phyloP scores from a whole-genome alignment of 2,797 vertebrate species.

The Lateolabrax maculatus region DNA sequence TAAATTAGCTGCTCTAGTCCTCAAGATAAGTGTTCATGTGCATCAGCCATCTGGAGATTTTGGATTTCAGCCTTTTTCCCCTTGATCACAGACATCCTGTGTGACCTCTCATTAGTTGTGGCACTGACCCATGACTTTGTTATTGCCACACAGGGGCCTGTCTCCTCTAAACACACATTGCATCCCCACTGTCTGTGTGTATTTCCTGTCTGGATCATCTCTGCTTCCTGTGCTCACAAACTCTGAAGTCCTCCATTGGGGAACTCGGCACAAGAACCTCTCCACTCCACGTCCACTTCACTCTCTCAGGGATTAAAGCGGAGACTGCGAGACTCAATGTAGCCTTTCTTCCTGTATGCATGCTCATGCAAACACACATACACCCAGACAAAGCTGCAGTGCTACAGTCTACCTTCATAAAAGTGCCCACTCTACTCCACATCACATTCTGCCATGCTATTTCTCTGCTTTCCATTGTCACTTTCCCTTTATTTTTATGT shows the following conservation, averaged over 20 bases:
- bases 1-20: not conserved
- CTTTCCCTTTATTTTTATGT: slow-evolving; percentile 26
- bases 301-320: slow-evolving; percentile 65
- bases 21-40: slow-evolving; percentile 8
- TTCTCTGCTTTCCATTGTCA: slow-evolving; percentile 44
- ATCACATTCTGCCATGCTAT: slow-evolving; percentile 32
- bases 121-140: slow-evolving; percentile 78
- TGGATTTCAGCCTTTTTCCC: slow-evolving; percentile 8
- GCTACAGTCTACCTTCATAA: slow-evolving; percentile 30
- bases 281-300: slow-evolving; percentile 67
- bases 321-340: slow-evolving; percentile 61
- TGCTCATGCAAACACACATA: slow-evolving; percentile 18
- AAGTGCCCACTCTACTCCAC: slow-evolving; percentile 21
- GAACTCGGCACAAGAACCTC: slow-evolving; percentile 54
- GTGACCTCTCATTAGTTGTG: slow-evolving; percentile 70
- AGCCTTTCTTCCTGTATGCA: slow-evolving; percentile 23
- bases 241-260: slow-evolving; percentile 48
- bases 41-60: slow-evolving; percentile 7
- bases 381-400: slow-evolving; percentile 34
- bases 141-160: slow-evolving; percentile 79
- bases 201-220: slow-evolving; percentile 78
- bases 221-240: slow-evolving; percentile 72
- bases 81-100: slow-evolving; percentile 48
- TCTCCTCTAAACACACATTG: slow-evolving; percentile 80
- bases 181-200: slow-evolving; percentile 67